Evolutionary conservation across 2,113 vertebrate species (phyloP).

Genomic region (Heterocephalus glaber): DNA sequence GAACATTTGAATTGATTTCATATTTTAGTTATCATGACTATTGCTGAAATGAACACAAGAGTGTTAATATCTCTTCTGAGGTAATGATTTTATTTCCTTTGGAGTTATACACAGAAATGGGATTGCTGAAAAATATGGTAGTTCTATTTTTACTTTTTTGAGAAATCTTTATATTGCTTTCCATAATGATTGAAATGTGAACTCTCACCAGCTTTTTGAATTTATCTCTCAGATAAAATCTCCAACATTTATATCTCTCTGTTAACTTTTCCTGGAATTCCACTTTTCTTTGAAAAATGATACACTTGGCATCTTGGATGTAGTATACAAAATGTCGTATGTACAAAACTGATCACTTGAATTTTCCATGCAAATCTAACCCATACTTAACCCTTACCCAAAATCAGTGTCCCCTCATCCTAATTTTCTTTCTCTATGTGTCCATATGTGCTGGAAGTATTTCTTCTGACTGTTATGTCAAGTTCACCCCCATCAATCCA

Average conservation of each 20-base stretch:
- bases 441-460: neutral
- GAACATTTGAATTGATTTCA: neutral
- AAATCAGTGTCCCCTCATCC: neutral
- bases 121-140: neutral
- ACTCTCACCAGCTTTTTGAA: neutral
- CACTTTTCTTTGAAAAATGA: neutral
- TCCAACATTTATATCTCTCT: neutral
- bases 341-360: neutral
- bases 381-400: neutral
- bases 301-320: neutral
- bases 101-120: neutral
- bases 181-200: neutral
- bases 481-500: neutral
- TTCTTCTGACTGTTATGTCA: neutral
- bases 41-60: neutral
- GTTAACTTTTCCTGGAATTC: neutral
- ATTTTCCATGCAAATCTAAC: neutral
- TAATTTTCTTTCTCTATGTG: neutral
- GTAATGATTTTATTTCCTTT: neutral
- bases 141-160: neutral
- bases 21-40: neutral
- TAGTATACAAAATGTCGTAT: neutral
- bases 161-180: neutral
- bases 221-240: neutral
- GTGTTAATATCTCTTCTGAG: neutral